These are phyloP conservation scores for Eciton burchellii DNA, from an alignment of 1,140 invertebrate species.

Conservation along the genomic window DNA sequence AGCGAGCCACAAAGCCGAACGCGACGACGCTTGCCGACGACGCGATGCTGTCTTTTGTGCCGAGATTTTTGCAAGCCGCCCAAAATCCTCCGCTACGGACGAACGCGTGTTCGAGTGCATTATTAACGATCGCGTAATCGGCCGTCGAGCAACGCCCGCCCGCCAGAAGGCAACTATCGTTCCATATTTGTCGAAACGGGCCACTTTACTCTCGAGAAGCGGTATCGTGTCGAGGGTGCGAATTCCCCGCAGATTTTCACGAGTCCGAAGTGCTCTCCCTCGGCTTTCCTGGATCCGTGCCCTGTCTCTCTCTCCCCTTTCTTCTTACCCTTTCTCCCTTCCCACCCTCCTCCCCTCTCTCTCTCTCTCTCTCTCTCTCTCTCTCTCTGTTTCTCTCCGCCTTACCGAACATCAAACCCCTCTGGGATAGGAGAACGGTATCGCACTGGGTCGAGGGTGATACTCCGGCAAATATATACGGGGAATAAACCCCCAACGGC, in stretches of 20 bases:
- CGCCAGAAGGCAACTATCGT: constrained; percentile 69
- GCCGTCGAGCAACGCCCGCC: constrained; percentile 20
- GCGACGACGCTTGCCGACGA: too few relatives aligned
- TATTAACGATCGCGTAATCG: constrained; percentile 52
- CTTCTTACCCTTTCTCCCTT: constrained; percentile 10
- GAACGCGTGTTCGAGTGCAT: background rate
- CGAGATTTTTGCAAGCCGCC: background rate
- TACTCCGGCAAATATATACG: constrained; percentile 82
- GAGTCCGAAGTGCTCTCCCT: constrained; percentile 70
- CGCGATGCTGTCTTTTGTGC: too few relatives aligned
- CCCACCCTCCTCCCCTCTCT: constrained; percentile 36
- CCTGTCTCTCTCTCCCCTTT: background rate
- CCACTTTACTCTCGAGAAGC: constrained; percentile 67
- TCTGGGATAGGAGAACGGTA: constrained; percentile 63
- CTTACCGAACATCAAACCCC: constrained; percentile 73
- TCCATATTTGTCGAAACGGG: constrained; percentile 70
- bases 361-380: constrained; percentile 10
- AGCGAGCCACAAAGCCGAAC: background rate
- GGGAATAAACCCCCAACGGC: constrained; percentile 82
- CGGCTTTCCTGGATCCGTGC: constrained; percentile 64
- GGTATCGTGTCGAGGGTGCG: constrained; percentile 74
- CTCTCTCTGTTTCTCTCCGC: constrained; percentile 52
- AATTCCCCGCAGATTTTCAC: constrained; percentile 78
- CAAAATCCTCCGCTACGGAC: too few relatives aligned
- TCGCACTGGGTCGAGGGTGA: constrained; percentile 79